A percentile compares a stretch with the other conserved stretches of the same genome.
phyloP scores from a whole-genome alignment of 2,113 vertebrate species.

The Australoheros scitulus region DNA sequence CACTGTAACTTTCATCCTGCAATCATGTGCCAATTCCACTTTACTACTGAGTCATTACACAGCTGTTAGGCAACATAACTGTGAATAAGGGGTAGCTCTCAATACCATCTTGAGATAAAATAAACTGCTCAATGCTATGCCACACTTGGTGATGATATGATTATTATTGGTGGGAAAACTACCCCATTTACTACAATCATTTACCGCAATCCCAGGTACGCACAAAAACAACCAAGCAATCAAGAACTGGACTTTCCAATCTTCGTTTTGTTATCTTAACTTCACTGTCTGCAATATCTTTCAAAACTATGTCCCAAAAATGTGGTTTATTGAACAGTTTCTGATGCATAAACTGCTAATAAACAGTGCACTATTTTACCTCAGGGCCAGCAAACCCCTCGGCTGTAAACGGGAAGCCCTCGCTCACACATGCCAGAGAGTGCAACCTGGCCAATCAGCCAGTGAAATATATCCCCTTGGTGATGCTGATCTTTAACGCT shows the following conservation, averaged over 20 bases:
- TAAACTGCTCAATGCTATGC: conserved; percentile 1
- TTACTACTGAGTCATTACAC: conserved; percentile 24
- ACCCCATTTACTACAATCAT: neutral
- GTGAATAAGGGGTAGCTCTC: neutral
- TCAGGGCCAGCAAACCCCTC: too few species aligned
- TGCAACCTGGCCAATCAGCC: neutral
- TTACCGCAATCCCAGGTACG: neutral
- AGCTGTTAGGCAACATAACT: conserved; percentile 13
- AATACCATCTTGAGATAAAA: neutral
- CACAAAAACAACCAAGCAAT: neutral
- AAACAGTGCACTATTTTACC: neutral
- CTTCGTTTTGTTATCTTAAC: neutral
- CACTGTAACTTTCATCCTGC: conserved; percentile 31
- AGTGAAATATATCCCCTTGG: neutral
- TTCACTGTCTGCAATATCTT: neutral
- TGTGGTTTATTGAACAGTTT: neutral
- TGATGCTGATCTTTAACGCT: neutral
- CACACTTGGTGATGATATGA: neutral
- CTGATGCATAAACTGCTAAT: neutral
- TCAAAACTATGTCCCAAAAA: neutral
- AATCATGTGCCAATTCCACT: conserved; percentile 19
- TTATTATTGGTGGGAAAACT: neutral
- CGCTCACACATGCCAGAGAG: neutral
- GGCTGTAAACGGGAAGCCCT: neutral
- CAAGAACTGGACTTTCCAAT: neutral